Conservation (phyloP, 2,797 vertebrate genomes). For the Rhynchotus rufescens region DNA sequence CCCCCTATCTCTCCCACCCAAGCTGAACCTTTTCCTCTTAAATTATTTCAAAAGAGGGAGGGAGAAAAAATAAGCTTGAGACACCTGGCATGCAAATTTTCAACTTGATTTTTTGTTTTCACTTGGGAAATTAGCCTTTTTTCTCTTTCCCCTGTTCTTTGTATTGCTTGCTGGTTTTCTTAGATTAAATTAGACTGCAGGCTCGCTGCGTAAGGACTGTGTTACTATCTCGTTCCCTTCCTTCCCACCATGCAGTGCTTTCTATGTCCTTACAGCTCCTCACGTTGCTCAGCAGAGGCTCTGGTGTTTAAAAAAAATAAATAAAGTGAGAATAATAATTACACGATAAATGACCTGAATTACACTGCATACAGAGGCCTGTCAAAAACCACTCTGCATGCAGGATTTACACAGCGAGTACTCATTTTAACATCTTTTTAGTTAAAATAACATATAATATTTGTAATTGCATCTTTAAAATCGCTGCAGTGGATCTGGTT, state of each 20-base stretch:
- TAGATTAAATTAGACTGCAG: constrained; percentile 28
- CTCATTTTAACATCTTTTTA: constrained; percentile 22
- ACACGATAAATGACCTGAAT: constrained; percentile 32
- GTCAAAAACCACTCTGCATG: neutral
- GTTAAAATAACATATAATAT: constrained; percentile 5
- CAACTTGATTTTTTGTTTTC: neutral
- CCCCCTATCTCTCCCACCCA: neutral
- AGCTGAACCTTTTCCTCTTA: neutral
- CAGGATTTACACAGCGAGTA: constrained; percentile 25
- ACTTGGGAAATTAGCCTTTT: neutral
- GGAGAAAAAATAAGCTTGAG: neutral
- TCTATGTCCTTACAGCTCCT: neutral
- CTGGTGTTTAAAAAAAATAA: neutral
- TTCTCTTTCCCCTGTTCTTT: neutral
- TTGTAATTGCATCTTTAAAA: constrained; percentile 34
- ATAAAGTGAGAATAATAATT: constrained; percentile 27
- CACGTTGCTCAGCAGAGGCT: constrained; percentile 6
- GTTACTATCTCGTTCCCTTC: constrained; percentile 17
- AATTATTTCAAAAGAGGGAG: neutral
- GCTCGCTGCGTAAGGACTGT: neutral
- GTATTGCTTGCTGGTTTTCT: neutral
- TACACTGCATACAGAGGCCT: neutral
- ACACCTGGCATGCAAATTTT: neutral
- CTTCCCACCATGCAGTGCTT: neutral
- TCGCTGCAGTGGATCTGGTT: neutral